phyloP scores from a whole-genome alignment of 2,113 vertebrate species.

The Puma concolor region DNA sequence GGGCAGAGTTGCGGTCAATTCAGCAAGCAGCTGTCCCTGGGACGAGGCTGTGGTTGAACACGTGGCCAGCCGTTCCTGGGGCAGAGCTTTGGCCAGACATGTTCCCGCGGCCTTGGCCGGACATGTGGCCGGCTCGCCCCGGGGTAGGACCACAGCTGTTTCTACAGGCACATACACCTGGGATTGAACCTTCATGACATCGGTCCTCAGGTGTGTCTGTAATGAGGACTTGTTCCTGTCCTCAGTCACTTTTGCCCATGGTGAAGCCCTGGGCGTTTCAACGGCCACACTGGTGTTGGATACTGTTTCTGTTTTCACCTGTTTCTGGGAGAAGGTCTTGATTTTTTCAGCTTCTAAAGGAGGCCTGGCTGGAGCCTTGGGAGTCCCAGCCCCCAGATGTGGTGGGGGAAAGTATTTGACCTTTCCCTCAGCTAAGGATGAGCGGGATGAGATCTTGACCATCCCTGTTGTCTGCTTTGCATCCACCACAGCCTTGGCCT shows the following conservation, averaged over 20 bases:
- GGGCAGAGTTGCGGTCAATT: neutral
- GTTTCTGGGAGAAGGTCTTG: neutral
- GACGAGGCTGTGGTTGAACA: neutral
- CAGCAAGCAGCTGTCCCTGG: neutral
- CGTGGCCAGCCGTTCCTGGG: neutral
- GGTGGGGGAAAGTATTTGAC: neutral
- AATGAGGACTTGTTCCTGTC: fast-evolving
- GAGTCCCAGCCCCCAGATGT: neutral
- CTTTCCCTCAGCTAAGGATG: neutral
- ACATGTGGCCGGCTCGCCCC: fast-evolving
- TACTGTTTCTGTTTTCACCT: fast-evolving
- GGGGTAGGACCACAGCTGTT: neutral
- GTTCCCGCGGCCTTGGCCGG: neutral
- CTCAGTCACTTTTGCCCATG: neutral
- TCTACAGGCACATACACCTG: neutral
- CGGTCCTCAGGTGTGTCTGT: neutral
- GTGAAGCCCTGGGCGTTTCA: neutral
- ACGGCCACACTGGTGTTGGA: fast-evolving
- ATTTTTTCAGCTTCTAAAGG: neutral
- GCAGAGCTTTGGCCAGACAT: neutral
- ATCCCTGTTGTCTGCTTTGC: fast-evolving
- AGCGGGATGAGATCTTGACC: fast-evolving
- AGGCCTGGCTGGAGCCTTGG: neutral
- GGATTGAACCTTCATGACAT: neutral
- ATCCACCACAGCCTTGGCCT: neutral